Evolutionary conservation across 1,140 invertebrate species (phyloP).

Genomic region (Hestina assimilis): DNA sequence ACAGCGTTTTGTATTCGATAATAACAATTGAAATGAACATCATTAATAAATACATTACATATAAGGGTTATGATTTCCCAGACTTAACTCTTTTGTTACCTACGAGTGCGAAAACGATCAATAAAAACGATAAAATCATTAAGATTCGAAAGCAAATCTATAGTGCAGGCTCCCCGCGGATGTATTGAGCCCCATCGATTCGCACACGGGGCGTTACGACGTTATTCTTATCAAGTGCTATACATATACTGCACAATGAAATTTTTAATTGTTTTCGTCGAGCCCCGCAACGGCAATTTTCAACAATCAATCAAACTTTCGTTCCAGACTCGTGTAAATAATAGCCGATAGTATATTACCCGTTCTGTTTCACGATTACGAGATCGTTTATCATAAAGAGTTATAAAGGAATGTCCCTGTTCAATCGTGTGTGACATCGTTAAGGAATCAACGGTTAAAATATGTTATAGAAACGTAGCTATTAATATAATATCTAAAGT

Average conservation of each 20-base stretch:
- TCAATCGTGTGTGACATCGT: conserved; percentile 9
- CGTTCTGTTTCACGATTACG: conserved; percentile 34
- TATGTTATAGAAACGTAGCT: not conserved
- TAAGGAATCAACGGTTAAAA: not conserved
- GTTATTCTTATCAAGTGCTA: conserved; percentile 39
- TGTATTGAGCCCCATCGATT: conserved; percentile 43
- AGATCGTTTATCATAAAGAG: conserved; percentile 47
- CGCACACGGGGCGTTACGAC: conserved; percentile 30
- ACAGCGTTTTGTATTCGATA: conserved; percentile 11
- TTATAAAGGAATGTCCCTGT: not conserved
- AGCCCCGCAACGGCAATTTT: conserved; percentile 46
- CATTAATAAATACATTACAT: conserved; percentile 41
- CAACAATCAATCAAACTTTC: conserved; percentile 62
- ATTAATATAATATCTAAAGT: too few species aligned
- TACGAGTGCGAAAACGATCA: conserved; percentile 42
- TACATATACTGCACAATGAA: conserved; percentile 53
- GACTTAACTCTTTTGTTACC: conserved; percentile 57
- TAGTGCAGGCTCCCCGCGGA: conserved; percentile 43
- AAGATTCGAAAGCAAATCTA: conserved; percentile 46
- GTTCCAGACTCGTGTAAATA: conserved; percentile 38
- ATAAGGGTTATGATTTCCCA: conserved; percentile 23
- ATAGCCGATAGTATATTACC: conserved; percentile 40
- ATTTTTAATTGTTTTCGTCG: conserved; percentile 54
- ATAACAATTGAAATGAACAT: conserved; percentile 17
- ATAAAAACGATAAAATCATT: conserved; percentile 71